Conservation (phyloP, 2,113 vertebrate genomes). For the Stegostoma tigrinum region DNA sequence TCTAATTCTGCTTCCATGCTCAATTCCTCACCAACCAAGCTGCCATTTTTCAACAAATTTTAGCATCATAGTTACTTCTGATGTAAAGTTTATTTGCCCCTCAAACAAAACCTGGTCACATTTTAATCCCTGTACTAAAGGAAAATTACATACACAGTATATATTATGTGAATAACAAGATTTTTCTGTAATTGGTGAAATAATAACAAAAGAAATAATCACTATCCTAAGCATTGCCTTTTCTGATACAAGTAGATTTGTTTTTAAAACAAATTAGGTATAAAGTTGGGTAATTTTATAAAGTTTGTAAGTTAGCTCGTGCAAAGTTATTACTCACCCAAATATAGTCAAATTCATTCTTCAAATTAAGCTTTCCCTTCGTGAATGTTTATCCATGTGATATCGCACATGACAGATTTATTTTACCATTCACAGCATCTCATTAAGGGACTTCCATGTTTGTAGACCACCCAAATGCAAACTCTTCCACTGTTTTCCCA, state of each 20-base stretch:
- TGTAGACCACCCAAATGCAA: background rate
- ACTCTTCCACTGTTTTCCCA: background rate
- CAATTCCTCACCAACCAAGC: background rate
- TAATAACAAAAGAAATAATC: constrained; percentile 12
- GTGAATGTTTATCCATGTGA: background rate
- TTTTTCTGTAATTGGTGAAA: background rate
- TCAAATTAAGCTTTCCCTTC: constrained; percentile 12
- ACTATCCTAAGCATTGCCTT: background rate
- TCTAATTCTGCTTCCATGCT: background rate
- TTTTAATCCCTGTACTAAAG: background rate
- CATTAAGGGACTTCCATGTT: constrained; percentile 10
- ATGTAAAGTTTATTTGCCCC: background rate
- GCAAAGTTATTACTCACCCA: constrained; percentile 12
- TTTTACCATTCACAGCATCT: constrained; percentile 22
- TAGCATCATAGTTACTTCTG: background rate
- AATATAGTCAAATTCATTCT: constrained; percentile 23
- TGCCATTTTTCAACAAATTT: background rate
- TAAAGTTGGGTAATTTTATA: background rate
- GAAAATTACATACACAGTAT: constrained; percentile 28
- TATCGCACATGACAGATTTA: background rate
- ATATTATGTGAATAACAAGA: constrained; percentile 26
- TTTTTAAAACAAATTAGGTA: background rate
- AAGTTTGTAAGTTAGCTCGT: background rate
- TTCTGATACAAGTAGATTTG: background rate
- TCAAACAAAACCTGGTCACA: background rate